Percentiles rank a stretch among this genome's conserved stretches.
Evolutionary conservation across 2,888 invertebrate species (phyloP).

Genomic region (Ganaspis brasiliensis): DNA sequence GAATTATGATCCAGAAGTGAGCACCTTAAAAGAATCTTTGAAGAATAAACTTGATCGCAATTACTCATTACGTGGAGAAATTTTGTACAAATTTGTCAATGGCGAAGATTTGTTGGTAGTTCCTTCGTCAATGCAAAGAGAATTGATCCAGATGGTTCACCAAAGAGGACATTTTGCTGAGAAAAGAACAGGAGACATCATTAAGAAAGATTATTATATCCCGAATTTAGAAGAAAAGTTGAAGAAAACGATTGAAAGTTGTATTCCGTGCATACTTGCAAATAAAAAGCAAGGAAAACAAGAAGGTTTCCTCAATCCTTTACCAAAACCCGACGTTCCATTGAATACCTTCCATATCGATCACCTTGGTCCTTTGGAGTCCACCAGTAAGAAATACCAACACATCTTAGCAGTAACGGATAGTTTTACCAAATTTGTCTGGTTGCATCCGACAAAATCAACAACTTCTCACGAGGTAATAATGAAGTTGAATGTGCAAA

Average conservation of each 20-base stretch:
- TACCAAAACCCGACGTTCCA: conserved; percentile 43
- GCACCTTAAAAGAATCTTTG: not conserved
- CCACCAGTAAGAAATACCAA: conserved; percentile 49
- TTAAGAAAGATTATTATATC: conserved; percentile 41
- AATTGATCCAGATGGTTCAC: conserved; percentile 37
- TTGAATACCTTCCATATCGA: conserved; percentile 49
- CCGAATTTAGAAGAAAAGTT: conserved; percentile 16
- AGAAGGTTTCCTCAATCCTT: conserved; percentile 47
- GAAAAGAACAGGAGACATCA: conserved; percentile 30
- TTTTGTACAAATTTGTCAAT: conserved; percentile 10
- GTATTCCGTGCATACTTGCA: conserved; percentile 58
- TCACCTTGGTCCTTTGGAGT: conserved; percentile 50
- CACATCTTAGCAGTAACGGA: conserved; percentile 51
- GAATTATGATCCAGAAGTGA: not conserved
- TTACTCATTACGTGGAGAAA: not conserved
- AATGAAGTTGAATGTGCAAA: conserved; percentile 55
- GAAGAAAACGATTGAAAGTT: conserved; percentile 48
- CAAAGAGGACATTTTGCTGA: conserved; percentile 42
- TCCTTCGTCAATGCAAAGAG: conserved; percentile 26
- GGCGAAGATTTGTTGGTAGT: conserved; percentile 32
- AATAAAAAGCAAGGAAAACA: conserved; percentile 51
- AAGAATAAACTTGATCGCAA: not conserved
- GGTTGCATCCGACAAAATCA: conserved; percentile 54
- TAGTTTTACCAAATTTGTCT: conserved; percentile 47
- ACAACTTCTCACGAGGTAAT: conserved; percentile 63